Percentiles rank a stretch among this genome's conserved stretches.
Evolutionary conservation across 2,797 vertebrate genomes (phyloP).

Genomic region (Limnodromus scolopaceus): DNA sequence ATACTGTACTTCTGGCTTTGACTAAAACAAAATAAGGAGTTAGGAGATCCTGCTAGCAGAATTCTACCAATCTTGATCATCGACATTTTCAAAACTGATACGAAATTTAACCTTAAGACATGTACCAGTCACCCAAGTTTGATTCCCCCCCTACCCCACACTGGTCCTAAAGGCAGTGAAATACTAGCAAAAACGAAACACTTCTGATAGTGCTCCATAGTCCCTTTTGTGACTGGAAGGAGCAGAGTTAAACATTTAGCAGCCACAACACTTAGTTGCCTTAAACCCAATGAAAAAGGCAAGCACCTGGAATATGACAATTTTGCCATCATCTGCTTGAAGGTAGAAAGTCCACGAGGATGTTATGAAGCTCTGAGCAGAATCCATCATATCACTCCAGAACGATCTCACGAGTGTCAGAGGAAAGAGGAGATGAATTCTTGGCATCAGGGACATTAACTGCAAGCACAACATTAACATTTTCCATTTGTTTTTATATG

Average conservation of each 20-base stretch:
- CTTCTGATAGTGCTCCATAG: not conserved
- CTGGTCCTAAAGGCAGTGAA: not conserved
- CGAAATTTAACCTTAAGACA: not conserved
- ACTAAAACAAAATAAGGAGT: slow-evolving; percentile 79
- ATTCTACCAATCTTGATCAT: not conserved
- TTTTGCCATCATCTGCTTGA: slow-evolving; percentile 95
- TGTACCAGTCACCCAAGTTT: not conserved
- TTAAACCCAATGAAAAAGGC: not conserved
- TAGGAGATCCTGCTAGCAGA: slow-evolving; percentile 38
- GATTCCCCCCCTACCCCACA: not conserved
- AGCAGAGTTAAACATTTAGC: not conserved
- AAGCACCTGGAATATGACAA: slow-evolving; percentile 95
- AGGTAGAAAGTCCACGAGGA: slow-evolving; percentile 98
- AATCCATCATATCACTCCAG: slow-evolving; percentile 95
- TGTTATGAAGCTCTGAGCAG: slow-evolving; percentile 94
- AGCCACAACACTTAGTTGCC: not conserved
- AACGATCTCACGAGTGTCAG: slow-evolving; percentile 91
- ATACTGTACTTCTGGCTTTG: slow-evolving; percentile 90
- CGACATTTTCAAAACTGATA: slow-evolving; percentile 34
- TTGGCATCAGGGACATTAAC: slow-evolving; percentile 93
- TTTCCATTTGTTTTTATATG: not conserved
- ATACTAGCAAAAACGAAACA: not conserved
- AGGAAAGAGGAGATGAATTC: slow-evolving; percentile 94
- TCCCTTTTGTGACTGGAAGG: not conserved
- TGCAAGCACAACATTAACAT: slow-evolving; percentile 66